Evolutionary conservation across 2,113 vertebrate genomes (phyloP), one percentile per base, ranked within the genome.

Genomic region (Peromyscus leucopus): DNA sequence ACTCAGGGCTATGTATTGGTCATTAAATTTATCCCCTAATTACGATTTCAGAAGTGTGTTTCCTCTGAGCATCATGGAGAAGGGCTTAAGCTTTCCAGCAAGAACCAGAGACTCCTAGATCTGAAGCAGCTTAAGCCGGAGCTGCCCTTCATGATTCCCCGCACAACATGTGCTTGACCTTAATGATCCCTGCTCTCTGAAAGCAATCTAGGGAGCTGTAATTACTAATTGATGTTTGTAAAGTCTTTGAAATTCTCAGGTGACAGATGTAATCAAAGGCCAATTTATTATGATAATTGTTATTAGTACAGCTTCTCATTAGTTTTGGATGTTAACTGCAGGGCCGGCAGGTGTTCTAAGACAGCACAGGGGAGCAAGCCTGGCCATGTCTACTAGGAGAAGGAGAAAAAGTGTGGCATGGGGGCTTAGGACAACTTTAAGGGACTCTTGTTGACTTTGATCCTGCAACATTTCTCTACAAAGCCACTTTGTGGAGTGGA

Each of bases 251-350:
- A 97, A 98, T 92, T 96, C 96, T 97, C 97, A 96, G 87, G 92
- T 65, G 88, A 95, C 97, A 96, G 82, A 94, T 95, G 97, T 95
- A 97, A 93, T 97, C 82, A 97, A 97, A 92, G 86, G 84, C 39
- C 51, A 95, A 76, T 91, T 93, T 97, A 95, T 78, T 79, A 96
- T 95, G 96, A 84, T 97, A 97, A 97, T 82, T 95, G 95, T 97
- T 97, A 98, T 97, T 96, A 96, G 93, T 78, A 95, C 63, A 93
- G 94, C n/a, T 94, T 61, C 79, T 96, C 96, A 85, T 94, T 97
- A 97, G 95, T 96, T 97, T 94, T 90, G 78, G 82, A 94, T 96
- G 89, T 71, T 93, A 97, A 96, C 1, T 16, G n/a, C 84, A 55
- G 76, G 93, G 59, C 95, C 90, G 92, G 96, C 96, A 96, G 92